Evolutionary conservation across 2,797 vertebrate species (phyloP).

Genomic region (Enoplosus armatus): DNA sequence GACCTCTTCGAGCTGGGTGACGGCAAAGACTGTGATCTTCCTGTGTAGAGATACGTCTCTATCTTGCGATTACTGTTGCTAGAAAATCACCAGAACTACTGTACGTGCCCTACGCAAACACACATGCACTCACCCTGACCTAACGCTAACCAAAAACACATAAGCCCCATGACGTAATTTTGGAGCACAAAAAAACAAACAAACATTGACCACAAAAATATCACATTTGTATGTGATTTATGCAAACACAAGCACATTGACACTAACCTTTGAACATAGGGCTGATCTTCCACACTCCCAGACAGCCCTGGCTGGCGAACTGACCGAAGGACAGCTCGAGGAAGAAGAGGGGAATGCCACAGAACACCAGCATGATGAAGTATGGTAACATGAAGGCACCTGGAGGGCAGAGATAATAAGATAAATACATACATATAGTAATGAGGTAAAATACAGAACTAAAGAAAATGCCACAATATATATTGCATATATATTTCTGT

Average conservation of each 20-base stretch:
- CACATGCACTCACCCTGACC: too few species aligned
- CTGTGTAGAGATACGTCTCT: neutral
- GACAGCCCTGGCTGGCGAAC: constrained; percentile 96
- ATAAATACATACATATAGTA: neutral
- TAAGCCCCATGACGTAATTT: too few species aligned
- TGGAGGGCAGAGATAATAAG: constrained; percentile 69
- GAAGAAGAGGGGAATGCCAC: constrained; percentile 98
- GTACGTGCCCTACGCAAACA: neutral
- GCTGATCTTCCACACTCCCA: constrained; percentile 98
- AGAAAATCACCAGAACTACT: neutral
- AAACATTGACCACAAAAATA: too few species aligned
- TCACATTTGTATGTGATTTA: neutral
- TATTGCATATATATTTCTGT: neutral
- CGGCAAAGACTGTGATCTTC: neutral
- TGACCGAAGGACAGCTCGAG: constrained; percentile 98
- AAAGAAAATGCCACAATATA: neutral
- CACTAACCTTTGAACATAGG: constrained; percentile 97
- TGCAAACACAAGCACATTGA: neutral
- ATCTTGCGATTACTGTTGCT: too few species aligned
- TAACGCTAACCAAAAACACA: neutral
- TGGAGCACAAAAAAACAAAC: too few species aligned
- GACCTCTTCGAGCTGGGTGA: neutral
- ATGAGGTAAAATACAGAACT: neutral
- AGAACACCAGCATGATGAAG: constrained; percentile 99
- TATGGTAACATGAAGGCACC: constrained; percentile 99